Evolutionary conservation across 2,113 vertebrate species (phyloP), one percentile per base, ranked within the genome.

Genomic region (Monarcha castaneiventris): DNA sequence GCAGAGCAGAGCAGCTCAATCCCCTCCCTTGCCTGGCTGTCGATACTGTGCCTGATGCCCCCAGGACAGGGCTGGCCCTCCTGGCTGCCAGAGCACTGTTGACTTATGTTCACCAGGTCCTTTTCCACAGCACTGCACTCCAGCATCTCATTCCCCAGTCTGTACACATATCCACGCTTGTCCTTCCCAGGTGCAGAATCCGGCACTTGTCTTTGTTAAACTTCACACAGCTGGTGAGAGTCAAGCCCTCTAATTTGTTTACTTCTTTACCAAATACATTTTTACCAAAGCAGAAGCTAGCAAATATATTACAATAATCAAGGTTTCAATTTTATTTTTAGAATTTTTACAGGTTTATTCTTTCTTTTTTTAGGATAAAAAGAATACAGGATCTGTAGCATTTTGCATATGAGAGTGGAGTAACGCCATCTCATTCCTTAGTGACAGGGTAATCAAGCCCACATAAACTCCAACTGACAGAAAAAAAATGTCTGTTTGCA

Each of bases 91-190:
- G 11, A 39, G 25, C 20, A 30, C 16, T 61, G 20, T 14, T 61
- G 6, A 2, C 11, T 46, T 6, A 3, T 6, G 21, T n/a, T 59
- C 33, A 17, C 3, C 0, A 30, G 2, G 2, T 61, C 4, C 11
- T 5, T 68, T 41, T 41, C 17, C 41, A 41, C 2, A 16, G 14
- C 14, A 54, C 7, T 43, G 30, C 21, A 61, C 21, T 76, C 8
- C 21, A 62, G 4, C 15, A 6, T 61, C n/a, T 69, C 26, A 30
- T 76, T 62, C 30, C 15, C 8, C 26, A 27, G 25, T 54, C 39
- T 29, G 51, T 17, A 5, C 9, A 3, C 10, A 41, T 1, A 62
- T 55, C 6, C 6, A 30, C 14, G 16, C 4, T 35, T 54, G 25
- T 39, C 6, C 11, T 54, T 69, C 41, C 21, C 26, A 62, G 9